Base-by-base conservation (phyloP, 2,113 vertebrate genomes). In the Agapornis roseicollis region DNA sequence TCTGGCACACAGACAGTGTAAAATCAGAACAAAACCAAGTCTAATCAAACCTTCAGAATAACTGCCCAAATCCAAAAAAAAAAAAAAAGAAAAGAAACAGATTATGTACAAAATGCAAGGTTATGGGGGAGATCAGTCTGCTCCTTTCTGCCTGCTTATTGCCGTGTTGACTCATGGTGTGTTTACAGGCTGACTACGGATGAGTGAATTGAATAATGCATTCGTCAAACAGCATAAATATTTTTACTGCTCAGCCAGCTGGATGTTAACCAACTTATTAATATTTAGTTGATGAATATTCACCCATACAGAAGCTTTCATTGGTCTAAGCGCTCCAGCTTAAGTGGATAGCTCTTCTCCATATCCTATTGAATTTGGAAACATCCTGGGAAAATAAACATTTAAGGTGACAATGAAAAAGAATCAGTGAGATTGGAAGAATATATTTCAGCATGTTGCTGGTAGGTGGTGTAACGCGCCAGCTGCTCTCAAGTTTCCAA, bases 281-380 rank as follows among this genome's bases (percentile, higher is more conserved):
- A 96, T 94, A 95, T 91, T 93, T 93, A 95, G 78, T 46, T 91
- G 87, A 85, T 96, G 94, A 91, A 91, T 94, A 94, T 93, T 96
- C 85, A 82, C 74, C 89, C 87, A 46, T 82, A 95, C 66, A 91
- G 81, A 96, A 85, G 89, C 68, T 95, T 87, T 91, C 81, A 91
- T 37, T 93, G 93, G 89, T 70, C 58, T 96, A 44, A 95, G 74
- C 89, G 74, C 94, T 91, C 37, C 53, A 65, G 81, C 63, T 69
- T 83, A 93, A 96, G 87, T 87, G 89, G 74, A 81, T 78, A 91
- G 61, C 89, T 95, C 78, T 89, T 87, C 70, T 89, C 69, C 69
- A 60, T 2, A 6, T 41, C 52, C 84, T 50, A 7, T 17, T 94
- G 84, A 85, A 89, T 94, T 70, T 61, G 84, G 89, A 79, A 94